phyloP scores from a whole-genome alignment of 1,140 invertebrate genomes.

The Monomorium pharaonis region DNA sequence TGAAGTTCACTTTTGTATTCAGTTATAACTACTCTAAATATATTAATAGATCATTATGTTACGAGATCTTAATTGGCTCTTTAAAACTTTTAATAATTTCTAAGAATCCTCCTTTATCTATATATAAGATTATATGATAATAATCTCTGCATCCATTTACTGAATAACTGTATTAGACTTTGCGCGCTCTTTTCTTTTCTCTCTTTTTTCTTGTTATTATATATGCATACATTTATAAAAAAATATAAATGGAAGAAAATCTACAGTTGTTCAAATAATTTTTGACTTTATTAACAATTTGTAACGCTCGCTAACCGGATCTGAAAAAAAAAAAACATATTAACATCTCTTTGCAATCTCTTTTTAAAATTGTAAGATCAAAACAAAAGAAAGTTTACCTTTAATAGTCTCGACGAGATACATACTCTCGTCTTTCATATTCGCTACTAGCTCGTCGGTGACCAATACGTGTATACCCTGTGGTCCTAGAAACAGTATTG shows the following conservation, averaged over 20 bases:
- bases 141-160: neutral
- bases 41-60: neutral
- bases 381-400: constrained; percentile 74
- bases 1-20: neutral
- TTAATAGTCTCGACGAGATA: constrained; percentile 87
- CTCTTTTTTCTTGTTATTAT: neutral
- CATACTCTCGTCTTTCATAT: constrained; percentile 89
- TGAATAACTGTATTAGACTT: neutral
- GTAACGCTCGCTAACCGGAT: constrained; percentile 75
- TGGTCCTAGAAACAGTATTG: constrained; percentile 90
- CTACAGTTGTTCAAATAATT: neutral
- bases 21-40: neutral
- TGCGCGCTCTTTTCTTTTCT: neutral
- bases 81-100: neutral
- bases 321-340: constrained; percentile 72
- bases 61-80: neutral
- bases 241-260: neutral
- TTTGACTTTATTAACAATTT: constrained; percentile 76
- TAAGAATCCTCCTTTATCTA: no score
- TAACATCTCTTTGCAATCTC: neutral
- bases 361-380: neutral
- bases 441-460: constrained; percentile 90
- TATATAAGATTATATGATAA: neutral
- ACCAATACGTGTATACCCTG: constrained; percentile 90
- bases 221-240: neutral